phyloP scores from a whole-genome alignment of 2,888 invertebrate species.

The Pseudococcus jackbeardsleyi region DNA sequence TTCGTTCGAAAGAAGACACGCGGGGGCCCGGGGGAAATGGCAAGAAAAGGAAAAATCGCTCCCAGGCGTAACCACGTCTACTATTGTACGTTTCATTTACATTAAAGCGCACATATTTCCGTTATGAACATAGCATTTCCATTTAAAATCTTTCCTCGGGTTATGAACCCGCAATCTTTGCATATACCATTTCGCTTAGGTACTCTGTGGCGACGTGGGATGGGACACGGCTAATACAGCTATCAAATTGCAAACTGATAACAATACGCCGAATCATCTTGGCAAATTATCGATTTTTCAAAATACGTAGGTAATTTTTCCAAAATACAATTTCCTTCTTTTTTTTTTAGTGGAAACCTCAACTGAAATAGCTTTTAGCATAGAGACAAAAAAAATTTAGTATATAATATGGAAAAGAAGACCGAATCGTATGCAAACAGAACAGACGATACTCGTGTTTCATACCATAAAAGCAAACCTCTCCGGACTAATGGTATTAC shows the following conservation, averaged over 20 bases:
- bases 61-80: slow-evolving; percentile 20
- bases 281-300: not conserved
- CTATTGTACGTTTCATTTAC: slow-evolving; percentile 51
- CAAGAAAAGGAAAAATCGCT: slow-evolving; percentile 27
- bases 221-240: not conserved
- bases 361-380: not conserved
- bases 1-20: not conserved
- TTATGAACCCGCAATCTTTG: slow-evolving; percentile 37
- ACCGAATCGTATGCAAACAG: too few species aligned
- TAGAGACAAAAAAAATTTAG: not conserved
- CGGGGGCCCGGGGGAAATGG: not conserved
- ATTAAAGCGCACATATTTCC: slow-evolving; percentile 51
- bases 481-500: not conserved
- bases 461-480: not conserved
- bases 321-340: not conserved
- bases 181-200: slow-evolving; percentile 4
- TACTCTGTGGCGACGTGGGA: not conserved
- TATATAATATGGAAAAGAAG: not conserved
- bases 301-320: not conserved
- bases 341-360: too few species aligned
- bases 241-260: not conserved
- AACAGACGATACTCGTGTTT: not conserved
- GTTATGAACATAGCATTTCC: slow-evolving; percentile 60
- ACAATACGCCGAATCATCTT: not conserved
- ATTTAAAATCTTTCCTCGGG: slow-evolving; percentile 59